Percentiles rank a stretch among this genome's conserved stretches.
Conservation (phyloP, 1,140 invertebrate species). For the Aplysia californica region DNA sequence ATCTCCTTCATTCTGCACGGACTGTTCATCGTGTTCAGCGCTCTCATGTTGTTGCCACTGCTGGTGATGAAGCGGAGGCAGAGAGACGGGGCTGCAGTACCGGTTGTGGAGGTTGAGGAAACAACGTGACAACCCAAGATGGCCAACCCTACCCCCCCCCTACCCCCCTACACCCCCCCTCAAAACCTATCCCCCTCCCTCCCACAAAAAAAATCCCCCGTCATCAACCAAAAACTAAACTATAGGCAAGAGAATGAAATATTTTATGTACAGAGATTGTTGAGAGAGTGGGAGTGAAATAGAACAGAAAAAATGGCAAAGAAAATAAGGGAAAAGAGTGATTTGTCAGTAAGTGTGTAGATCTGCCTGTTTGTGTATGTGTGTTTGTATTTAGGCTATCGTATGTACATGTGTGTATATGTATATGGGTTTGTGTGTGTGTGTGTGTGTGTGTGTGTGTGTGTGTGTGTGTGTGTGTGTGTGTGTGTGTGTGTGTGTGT, state of each 20-base stretch:
- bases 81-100: background rate
- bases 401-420: too few species aligned
- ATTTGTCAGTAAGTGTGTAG: too few species aligned
- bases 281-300: too few species aligned
- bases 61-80: background rate
- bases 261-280: background rate
- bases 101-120: background rate
- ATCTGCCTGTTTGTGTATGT: too few species aligned
- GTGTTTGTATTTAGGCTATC: too few species aligned
- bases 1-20: slow-evolving; percentile 15
- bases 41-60: slow-evolving; percentile 5
- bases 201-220: background rate
- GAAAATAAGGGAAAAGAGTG: too few species aligned
- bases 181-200: background rate
- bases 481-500: too few species aligned
- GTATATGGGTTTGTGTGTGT: too few species aligned
- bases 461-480: too few species aligned
- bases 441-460: too few species aligned
- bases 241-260: background rate
- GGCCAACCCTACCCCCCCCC: background rate
- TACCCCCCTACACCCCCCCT: background rate
- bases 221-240: background rate
- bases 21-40: background rate
- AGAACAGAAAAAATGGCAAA: too few species aligned
- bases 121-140: background rate